Evolutionary conservation across 37 sponge, comb jelly and placozoan species (phyloP).

Genomic region (Petrosia ficiformis): DNA sequence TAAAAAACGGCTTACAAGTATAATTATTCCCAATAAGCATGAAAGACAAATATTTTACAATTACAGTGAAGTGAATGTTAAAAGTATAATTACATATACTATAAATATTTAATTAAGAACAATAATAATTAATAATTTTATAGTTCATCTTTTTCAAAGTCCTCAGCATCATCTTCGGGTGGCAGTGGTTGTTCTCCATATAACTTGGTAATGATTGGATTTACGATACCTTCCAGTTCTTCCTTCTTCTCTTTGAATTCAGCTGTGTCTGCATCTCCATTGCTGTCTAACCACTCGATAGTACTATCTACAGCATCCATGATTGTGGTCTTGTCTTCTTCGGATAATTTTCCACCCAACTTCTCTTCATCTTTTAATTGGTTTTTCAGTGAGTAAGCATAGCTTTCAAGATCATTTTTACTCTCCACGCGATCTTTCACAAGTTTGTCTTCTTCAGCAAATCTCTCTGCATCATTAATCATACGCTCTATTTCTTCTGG

Average conservation of each 20-base stretch:
- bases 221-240: slow-evolving; percentile 89
- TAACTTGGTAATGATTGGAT: slow-evolving; percentile 92
- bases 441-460: slow-evolving; percentile 97
- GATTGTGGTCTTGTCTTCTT: slow-evolving; percentile 87
- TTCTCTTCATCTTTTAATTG: slow-evolving; percentile 93
- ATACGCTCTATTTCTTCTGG: slow-evolving; percentile 97
- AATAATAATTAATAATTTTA: slow-evolving; percentile 21
- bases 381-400: slow-evolving; percentile 90
- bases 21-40: too few relatives aligned
- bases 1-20: too few relatives aligned
- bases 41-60: too few relatives aligned
- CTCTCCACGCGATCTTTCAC: slow-evolving; percentile 89
- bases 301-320: slow-evolving; percentile 74
- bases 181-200: slow-evolving; percentile 62
- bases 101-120: not conserved
- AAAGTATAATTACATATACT: too few relatives aligned
- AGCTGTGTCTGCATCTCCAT: slow-evolving; percentile 80
- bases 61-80: too few relatives aligned
- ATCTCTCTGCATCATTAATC: slow-evolving; percentile 96
- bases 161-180: slow-evolving; percentile 24
- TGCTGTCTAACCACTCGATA: slow-evolving; percentile 86
- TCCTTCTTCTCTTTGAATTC: slow-evolving; percentile 91
- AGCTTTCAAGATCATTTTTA: slow-evolving; percentile 91
- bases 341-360: slow-evolving; percentile 89
- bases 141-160: slow-evolving; percentile 56